A percentile compares a stretch with the other conserved stretches of the same genome.
Evolutionary conservation across 1,140 invertebrate genomes (phyloP).

Genomic region (Lasioglossum albipes): DNA sequence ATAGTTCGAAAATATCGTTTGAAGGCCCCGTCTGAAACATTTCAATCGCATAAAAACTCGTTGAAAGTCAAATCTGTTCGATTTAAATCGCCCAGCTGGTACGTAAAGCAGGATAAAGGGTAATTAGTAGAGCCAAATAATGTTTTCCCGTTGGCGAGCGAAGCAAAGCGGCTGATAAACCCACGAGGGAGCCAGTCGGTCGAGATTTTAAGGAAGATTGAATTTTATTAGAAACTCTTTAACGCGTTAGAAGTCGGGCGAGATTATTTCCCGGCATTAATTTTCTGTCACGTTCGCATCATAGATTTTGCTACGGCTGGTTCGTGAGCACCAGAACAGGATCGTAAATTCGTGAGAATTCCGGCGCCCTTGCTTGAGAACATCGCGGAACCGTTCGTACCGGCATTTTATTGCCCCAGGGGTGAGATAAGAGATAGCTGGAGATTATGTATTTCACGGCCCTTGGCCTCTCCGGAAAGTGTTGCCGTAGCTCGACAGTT

Average conservation of each 20-base stretch:
- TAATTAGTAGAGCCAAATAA: too few species aligned
- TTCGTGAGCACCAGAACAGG: slow-evolving; percentile 23
- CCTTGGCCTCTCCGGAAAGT: background rate
- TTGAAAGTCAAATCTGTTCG: too few species aligned
- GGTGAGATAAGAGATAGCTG: slow-evolving; percentile 39
- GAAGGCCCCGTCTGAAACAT: too few species aligned
- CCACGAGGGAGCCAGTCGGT: background rate
- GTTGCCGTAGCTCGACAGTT: background rate
- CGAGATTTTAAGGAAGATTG: background rate
- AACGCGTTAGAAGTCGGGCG: background rate
- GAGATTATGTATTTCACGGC: slow-evolving; percentile 49
- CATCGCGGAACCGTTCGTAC: slow-evolving; percentile 35
- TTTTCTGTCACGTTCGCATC: slow-evolving; percentile 25
- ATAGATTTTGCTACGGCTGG: slow-evolving; percentile 11
- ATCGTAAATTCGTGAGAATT: slow-evolving; percentile 52
- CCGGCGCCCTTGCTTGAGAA: slow-evolving; percentile 9
- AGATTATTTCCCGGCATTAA: slow-evolving; percentile 25
- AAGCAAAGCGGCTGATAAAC: background rate
- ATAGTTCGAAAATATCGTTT: too few species aligned
- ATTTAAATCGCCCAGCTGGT: too few species aligned
- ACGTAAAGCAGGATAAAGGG: too few species aligned
- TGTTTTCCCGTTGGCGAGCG: too few species aligned
- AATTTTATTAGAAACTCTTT: background rate
- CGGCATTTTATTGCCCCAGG: slow-evolving; percentile 30
- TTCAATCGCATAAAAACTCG: too few species aligned